phyloP scores from a whole-genome alignment of 2,888 invertebrate genomes.

The Cartodere bifasciata region DNA sequence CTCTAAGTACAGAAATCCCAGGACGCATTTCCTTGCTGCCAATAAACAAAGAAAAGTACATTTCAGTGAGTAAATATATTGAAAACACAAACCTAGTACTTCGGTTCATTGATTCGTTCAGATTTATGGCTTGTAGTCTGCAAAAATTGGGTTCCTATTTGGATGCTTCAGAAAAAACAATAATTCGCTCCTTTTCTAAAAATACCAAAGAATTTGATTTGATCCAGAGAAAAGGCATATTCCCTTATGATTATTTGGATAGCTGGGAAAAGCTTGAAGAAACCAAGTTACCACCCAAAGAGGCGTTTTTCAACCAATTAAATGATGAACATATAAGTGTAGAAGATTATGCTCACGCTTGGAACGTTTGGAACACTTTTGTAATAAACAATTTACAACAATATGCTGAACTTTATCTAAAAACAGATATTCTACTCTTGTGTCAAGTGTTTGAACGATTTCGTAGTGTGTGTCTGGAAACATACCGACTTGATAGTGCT shows the following conservation, averaged over 20 bases:
- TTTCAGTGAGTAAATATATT: conserved; percentile 5
- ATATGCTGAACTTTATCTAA: conserved; percentile 19
- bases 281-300: background rate
- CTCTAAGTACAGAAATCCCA: conserved; percentile 4
- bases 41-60: conserved; percentile 6
- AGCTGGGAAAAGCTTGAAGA: background rate
- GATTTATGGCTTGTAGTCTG: conserved; percentile 2
- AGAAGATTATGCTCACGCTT: conserved; percentile 23
- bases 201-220: background rate
- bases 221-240: background rate
- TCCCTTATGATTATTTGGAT: conserved; percentile 1
- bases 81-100: conserved; percentile 1
- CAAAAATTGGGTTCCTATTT: conserved; percentile 1
- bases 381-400: conserved; percentile 20
- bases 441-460: conserved; percentile 15
- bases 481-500: conserved; percentile 21
- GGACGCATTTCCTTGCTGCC: conserved; percentile 4
- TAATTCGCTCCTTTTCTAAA: background rate
- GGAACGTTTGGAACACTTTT: conserved; percentile 22
- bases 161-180: background rate
- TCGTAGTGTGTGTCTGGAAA: conserved; percentile 9
- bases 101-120: conserved; percentile 7
- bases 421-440: conserved; percentile 13
- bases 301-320: background rate
- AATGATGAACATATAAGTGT: conserved; percentile 4